phyloP scores from a whole-genome alignment of 2,888 invertebrate species.

The Metallyticus violacea region DNA sequence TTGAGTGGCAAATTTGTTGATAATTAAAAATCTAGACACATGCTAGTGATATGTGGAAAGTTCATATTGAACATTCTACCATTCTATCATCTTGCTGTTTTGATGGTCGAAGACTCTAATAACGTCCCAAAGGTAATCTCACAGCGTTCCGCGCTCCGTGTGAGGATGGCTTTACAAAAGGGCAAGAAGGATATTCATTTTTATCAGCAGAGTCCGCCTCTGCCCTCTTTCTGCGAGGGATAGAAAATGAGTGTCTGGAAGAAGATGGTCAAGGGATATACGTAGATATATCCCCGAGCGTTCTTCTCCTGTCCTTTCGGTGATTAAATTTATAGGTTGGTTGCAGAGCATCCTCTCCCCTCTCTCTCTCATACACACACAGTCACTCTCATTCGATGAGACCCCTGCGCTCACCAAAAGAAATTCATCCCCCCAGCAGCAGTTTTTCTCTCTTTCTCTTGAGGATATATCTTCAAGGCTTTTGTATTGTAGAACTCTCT shows the following conservation, averaged over 20 bases:
- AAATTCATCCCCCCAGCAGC: neutral
- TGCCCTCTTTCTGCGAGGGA: neutral
- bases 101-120: neutral
- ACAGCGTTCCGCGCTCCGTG: neutral
- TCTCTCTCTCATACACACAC: no score
- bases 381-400: neutral
- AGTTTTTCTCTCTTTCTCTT: neutral
- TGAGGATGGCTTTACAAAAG: neutral
- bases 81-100: neutral
- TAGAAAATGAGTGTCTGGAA: neutral
- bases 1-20: no score
- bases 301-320: neutral
- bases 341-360: neutral
- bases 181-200: neutral
- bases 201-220: neutral
- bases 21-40: no score
- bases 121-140: neutral
- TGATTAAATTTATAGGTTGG: constrained; percentile 2
- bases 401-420: neutral
- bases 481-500: neutral
- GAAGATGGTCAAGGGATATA: neutral
- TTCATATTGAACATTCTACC: neutral
- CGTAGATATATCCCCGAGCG: neutral
- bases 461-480: neutral
- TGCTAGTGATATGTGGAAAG: neutral